Evolutionary conservation across 1,140 invertebrate species (phyloP).

Genomic region (Metopolophium dirhodum): DNA sequence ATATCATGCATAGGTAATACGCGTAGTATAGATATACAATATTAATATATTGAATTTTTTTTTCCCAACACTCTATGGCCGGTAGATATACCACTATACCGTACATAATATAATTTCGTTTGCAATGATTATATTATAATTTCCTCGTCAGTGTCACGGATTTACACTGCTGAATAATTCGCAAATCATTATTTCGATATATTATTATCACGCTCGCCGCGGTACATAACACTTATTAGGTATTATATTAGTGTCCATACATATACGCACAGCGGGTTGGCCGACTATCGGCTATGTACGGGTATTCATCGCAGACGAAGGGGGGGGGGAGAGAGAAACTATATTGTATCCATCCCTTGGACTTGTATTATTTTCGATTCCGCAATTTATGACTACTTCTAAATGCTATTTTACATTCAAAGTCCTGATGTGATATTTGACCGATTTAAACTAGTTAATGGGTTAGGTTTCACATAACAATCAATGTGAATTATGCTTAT

Average conservation of each 20-base stretch:
- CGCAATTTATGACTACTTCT: neutral
- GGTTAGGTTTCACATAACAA: too few species aligned
- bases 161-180: neutral
- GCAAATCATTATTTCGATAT: slow-evolving; percentile 15
- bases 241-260: neutral
- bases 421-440: neutral
- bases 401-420: neutral
- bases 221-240: neutral
- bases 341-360: neutral
- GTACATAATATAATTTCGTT: neutral
- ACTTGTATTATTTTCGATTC: neutral
- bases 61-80: neutral
- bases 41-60: neutral
- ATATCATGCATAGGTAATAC: neutral
- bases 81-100: too few species aligned
- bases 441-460: neutral
- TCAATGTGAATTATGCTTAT: too few species aligned
- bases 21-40: neutral
- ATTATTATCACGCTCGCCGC: neutral
- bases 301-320: too few species aligned
- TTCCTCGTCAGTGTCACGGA: neutral
- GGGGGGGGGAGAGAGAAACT: neutral
- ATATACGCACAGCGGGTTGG: neutral
- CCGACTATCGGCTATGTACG: neutral
- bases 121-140: slow-evolving; percentile 1